phyloP scores from a whole-genome alignment of 2,888 invertebrate genomes.

The Cepaea hortensis region DNA sequence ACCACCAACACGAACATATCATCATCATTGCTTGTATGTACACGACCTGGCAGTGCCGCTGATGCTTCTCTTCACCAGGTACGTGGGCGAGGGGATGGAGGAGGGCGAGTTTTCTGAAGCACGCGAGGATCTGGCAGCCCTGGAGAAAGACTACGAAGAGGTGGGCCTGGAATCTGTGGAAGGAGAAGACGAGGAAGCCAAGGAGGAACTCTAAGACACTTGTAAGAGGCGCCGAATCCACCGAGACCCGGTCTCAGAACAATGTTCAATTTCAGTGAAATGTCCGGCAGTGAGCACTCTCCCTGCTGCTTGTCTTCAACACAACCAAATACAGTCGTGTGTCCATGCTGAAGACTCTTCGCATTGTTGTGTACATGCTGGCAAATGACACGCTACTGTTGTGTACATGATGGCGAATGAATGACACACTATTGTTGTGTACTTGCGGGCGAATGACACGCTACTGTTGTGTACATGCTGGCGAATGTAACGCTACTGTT shows the following conservation, averaged over 20 bases:
- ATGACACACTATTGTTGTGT: too few relatives aligned
- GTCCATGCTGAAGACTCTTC: too few relatives aligned
- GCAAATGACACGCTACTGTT: too few relatives aligned
- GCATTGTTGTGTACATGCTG: too few relatives aligned
- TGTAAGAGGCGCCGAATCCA: not conserved
- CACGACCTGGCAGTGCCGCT: not conserved
- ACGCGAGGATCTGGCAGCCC: conserved; percentile 42
- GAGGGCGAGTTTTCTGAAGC: conserved; percentile 50
- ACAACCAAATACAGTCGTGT: too few relatives aligned
- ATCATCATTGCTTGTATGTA: too few relatives aligned
- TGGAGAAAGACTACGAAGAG: not conserved
- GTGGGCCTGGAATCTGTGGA: not conserved
- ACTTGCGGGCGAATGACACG: too few relatives aligned
- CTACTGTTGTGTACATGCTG: too few relatives aligned
- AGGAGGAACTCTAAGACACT: not conserved
- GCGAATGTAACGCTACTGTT: too few relatives aligned
- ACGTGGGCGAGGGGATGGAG: conserved; percentile 48
- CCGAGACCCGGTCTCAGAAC: not conserved
- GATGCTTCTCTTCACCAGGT: conserved; percentile 29
- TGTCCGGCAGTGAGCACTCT: not conserved
- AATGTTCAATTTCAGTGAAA: not conserved
- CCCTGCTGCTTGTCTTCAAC: too few relatives aligned
- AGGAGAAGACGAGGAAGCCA: not conserved
- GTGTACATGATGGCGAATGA: too few relatives aligned
- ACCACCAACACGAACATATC: too few relatives aligned